Percentiles rank a stretch among this genome's conserved stretches.
These are phyloP conservation scores for Myripristis jacobus DNA, from an alignment of 2,797 vertebrate genomes.

Conservation along the genomic window DNA sequence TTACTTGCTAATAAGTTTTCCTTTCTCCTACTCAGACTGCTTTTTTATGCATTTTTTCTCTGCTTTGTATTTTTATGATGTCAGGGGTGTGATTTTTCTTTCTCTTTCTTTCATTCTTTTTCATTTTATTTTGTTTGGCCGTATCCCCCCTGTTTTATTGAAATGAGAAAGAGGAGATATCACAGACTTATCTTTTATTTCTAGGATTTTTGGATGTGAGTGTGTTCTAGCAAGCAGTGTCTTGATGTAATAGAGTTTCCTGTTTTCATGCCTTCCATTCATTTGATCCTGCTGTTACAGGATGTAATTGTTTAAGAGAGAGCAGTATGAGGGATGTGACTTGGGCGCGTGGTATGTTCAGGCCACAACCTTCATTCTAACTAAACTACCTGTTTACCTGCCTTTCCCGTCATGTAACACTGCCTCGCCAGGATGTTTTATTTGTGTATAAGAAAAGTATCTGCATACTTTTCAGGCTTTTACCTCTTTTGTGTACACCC, in stretches of 20 bases:
- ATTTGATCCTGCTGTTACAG: slow-evolving; percentile 3
- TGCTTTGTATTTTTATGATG: too few species aligned
- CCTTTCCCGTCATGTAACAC: slow-evolving; percentile 22
- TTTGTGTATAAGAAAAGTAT: too few species aligned
- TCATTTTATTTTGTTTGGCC: neutral
- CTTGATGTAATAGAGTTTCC: slow-evolving; percentile 16
- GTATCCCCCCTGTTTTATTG: neutral
- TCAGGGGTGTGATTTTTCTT: too few species aligned
- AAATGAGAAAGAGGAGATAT: neutral
- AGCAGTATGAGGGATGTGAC: neutral
- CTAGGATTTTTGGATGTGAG: neutral
- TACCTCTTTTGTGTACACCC: too few species aligned
- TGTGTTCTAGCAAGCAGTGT: neutral
- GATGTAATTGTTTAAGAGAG: slow-evolving; percentile 12
- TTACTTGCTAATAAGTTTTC: too few species aligned
- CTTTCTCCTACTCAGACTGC: too few species aligned
- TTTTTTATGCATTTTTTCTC: too few species aligned
- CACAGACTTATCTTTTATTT: slow-evolving; percentile 17
- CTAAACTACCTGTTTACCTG: slow-evolving; percentile 5
- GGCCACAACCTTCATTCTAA: neutral
- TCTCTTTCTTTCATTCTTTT: too few species aligned
- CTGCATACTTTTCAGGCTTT: too few species aligned
- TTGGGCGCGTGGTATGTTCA: neutral
- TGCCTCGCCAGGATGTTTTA: neutral
- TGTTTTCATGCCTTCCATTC: slow-evolving; percentile 17